Base-by-base conservation (phyloP, 2,113 vertebrate species). In the Tinamus guttatus region DNA sequence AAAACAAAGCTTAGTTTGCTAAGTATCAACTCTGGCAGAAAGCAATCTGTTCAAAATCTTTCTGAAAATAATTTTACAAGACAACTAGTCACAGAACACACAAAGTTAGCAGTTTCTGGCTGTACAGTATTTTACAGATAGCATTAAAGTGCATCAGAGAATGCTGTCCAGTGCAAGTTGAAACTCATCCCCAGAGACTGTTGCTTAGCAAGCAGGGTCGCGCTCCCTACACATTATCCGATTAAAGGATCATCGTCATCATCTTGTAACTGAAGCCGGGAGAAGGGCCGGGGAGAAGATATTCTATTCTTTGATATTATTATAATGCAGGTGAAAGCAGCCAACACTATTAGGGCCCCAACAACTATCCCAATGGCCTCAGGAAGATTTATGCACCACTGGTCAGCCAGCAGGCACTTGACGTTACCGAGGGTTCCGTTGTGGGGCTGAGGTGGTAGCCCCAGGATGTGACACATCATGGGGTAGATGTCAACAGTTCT, bases 401-500 rank as follows among this genome's bases (percentile, higher is more conserved):
- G 98, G 65, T 96, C 97, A 5, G 84, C 87, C 60, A 99, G 96
- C 86, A 99, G 68, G 87, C 98, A 99, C 76, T 98, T 98, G 30
- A 98, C 59, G 32, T 96, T 96, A 45, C 90, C 85, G 11, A 99
- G 97, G 49, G 98, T 98, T 92, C 99, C 99, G 2, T 99, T 99
- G 97, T 99, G 99, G 8, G 99, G 98, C 62, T 40, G 96, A 1
- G 98, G 96, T 3, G 95, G 84, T 60, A 99, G 95, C 4, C 98
- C 97, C 80, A 99, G 97, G 64, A 99, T 96, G 86, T 97, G 98
- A 93, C 99, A 99, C 99, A 99, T 99, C 96, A 99, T 98, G 15
- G 99, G 99, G 95, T 99, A 99, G 73, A 99, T 94, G 85, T 99
- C 99, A n/a, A 99, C 98, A 2, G 81, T 99, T 89, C 97, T 96